phyloP scores from a whole-genome alignment of 2,113 vertebrate genomes.

The Mirounga angustirostris region DNA sequence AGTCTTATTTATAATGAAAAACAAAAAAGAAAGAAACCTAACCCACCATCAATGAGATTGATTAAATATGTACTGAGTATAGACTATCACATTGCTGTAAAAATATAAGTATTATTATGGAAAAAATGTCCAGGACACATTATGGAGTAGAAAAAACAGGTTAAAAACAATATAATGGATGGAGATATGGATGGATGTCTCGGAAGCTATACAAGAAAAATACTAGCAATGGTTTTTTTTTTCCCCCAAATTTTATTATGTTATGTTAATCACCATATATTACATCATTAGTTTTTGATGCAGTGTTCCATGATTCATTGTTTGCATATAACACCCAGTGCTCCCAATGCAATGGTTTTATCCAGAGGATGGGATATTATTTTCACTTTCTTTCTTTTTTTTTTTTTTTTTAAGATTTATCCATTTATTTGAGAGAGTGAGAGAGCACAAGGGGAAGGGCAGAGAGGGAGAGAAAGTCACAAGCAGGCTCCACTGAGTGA shows the following conservation, averaged over 20 bases:
- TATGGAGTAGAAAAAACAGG: slow-evolving; percentile 40
- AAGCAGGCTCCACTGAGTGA: not conserved
- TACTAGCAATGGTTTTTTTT: not conserved
- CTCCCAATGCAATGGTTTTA: not conserved
- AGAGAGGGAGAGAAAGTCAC: not conserved
- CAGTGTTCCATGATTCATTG: too few relatives aligned
- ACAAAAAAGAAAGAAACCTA: slow-evolving; percentile 45
- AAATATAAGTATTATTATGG: slow-evolving; percentile 1
- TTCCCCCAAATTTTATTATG: too few relatives aligned
- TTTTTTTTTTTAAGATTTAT: not conserved
- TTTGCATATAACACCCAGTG: too few relatives aligned
- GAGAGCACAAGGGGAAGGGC: not conserved
- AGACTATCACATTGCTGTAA: not conserved
- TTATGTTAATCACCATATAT: too few relatives aligned
- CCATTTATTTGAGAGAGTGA: not conserved
- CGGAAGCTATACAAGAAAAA: slow-evolving; percentile 40
- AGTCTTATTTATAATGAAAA: not conserved
- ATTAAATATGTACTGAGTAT: not conserved
- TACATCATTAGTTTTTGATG: too few relatives aligned
- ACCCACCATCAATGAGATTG: not conserved
- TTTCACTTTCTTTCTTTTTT: not conserved
- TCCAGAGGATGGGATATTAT: not conserved
- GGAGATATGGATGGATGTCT: not conserved
- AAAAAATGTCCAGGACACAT: not conserved
- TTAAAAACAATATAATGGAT: not conserved